Conservation (phyloP, 2,888 invertebrate species). For the Mythimna loreyi region DNA sequence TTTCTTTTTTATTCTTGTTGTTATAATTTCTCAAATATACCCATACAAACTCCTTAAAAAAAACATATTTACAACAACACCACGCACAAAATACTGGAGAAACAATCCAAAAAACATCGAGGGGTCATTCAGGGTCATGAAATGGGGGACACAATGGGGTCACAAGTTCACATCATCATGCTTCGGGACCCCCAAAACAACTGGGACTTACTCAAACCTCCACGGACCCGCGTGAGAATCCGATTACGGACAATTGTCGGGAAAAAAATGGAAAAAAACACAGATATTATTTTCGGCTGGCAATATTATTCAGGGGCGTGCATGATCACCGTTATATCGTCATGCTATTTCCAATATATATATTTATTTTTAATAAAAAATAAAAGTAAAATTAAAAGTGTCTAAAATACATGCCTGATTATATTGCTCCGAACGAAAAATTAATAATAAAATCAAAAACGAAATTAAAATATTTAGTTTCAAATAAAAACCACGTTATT, state of each 20-base stretch:
- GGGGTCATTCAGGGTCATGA: constrained; percentile 49
- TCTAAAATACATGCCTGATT: constrained; percentile 66
- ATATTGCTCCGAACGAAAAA: constrained; percentile 63
- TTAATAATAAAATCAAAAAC: constrained; percentile 53
- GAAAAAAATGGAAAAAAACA: constrained; percentile 80
- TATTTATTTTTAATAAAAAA: constrained; percentile 5
- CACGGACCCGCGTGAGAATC: constrained; percentile 88
- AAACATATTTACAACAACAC: constrained; percentile 60
- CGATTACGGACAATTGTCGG: constrained; percentile 89
- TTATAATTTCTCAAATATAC: not conserved
- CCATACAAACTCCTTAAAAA: not conserved
- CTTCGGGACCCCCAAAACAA: constrained; percentile 68
- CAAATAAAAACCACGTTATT: constrained; percentile 70
- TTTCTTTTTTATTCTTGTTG: not conserved
- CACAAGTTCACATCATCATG: constrained; percentile 73
- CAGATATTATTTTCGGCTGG: constrained; percentile 85
- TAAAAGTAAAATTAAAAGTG: constrained; percentile 47
- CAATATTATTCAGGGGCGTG: constrained; percentile 67
- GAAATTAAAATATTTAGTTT: constrained; percentile 56
- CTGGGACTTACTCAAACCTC: constrained; percentile 89
- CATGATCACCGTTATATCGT: constrained; percentile 60
- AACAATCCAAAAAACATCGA: constrained; percentile 58
- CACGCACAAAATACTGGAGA: constrained; percentile 53
- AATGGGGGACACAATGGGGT: constrained; percentile 46
- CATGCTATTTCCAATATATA: constrained; percentile 62